Evolutionary conservation across 2,888 invertebrate genomes (phyloP), one percentile per base, ranked within the genome.

Genomic region (Chalcosyrphus nemorum): DNA sequence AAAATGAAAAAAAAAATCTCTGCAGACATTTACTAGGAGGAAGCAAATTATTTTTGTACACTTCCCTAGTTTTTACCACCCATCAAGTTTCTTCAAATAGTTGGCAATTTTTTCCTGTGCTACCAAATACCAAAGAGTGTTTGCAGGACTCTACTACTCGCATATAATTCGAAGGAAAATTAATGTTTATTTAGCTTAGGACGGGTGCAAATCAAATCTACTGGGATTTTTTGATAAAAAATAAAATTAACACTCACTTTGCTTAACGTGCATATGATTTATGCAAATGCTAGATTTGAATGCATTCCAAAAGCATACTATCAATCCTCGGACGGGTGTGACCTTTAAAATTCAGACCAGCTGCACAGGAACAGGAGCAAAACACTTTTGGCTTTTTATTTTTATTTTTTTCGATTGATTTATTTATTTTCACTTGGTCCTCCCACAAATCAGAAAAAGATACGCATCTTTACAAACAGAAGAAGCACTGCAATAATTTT

Each of bases 281-380:
- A 77, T 66, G 66, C 66, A 77, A 77, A 82, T 59, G 45, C 38
- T 50, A 72, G 57, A 63, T 27, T 74, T 74, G 77, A 68, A 78
- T 59, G 41, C 82, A 78, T 82, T 72, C 82, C 78, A 82, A 74
- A 45, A 82, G 56, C 72, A 78, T 71, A 24, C 77, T 54, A 71
- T 52, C 74, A 56, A 24, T 27, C 41, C n/a, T n/a, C n/a, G 45
- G 81, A 68, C 29, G 56, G 29, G 61, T 74, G 61, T 82, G 82
- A 82, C 82, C 82, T 82, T 78, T 82, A 56, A 59, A 72, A 61
- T 54, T 27, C 56, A n/a, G n/a, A n/a, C n/a, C n/a, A 61, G 77
- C 61, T 78, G 72, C 59, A 59, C 59, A 54, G 52, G 57, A 32
- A 70, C 47, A 43, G 63, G 47, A 56, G 38, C 63, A 41, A 56